Evolutionary conservation across 2,797 vertebrate species (phyloP).

Genomic region (Myripristis murdjan): DNA sequence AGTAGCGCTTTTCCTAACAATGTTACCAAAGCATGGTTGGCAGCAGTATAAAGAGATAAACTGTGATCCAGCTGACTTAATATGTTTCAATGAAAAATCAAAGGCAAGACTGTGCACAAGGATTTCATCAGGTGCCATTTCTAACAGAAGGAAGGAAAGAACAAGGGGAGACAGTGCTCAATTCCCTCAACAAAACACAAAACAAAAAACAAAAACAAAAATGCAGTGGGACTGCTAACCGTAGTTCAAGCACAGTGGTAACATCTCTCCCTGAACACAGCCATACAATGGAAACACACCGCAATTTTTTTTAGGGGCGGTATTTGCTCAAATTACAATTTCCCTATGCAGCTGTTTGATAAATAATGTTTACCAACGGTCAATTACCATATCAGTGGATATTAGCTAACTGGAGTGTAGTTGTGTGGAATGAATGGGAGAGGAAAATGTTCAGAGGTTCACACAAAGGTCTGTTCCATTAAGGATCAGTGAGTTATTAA

Average conservation of each 20-base stretch:
- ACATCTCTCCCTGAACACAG: slow-evolving; percentile 20
- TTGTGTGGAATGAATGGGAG: slow-evolving; percentile 60
- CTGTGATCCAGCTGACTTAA: background rate
- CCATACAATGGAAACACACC: slow-evolving; percentile 40
- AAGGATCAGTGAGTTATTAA: slow-evolving; percentile 47
- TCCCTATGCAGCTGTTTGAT: slow-evolving; percentile 49
- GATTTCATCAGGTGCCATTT: slow-evolving; percentile 20
- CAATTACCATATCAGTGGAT: slow-evolving; percentile 72
- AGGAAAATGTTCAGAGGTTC: slow-evolving; percentile 63
- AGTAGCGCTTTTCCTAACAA: too few species aligned
- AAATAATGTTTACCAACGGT: slow-evolving; percentile 73
- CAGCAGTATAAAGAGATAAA: too few species aligned
- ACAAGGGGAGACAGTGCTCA: slow-evolving; percentile 19
- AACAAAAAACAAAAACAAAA: background rate
- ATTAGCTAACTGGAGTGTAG: slow-evolving; percentile 56
- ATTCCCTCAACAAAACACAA: slow-evolving; percentile 21
- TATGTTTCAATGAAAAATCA: slow-evolving; percentile 27
- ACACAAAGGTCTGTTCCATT: slow-evolving; percentile 70
- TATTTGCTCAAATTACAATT: slow-evolving; percentile 69
- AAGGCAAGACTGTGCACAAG: slow-evolving; percentile 15
- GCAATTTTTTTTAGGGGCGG: slow-evolving; percentile 45
- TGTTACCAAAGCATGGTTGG: too few species aligned
- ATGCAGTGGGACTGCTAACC: slow-evolving; percentile 16
- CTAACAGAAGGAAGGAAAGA: slow-evolving; percentile 3
- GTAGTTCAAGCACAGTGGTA: slow-evolving; percentile 15